These are phyloP conservation scores for Gnathonemus longibarbis DNA, from an alignment of 2,113 vertebrate species.

Conservation along the genomic window DNA sequence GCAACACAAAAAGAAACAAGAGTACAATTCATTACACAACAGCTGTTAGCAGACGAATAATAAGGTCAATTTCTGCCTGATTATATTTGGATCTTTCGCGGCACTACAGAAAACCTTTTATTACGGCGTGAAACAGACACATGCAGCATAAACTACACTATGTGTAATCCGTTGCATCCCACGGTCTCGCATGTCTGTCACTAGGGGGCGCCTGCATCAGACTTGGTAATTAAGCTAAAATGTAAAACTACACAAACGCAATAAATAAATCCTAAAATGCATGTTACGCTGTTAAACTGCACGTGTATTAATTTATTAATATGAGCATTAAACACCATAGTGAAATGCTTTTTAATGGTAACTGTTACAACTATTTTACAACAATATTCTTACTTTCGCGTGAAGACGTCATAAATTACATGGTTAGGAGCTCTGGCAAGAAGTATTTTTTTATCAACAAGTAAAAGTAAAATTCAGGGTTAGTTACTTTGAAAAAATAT, in stretches of 20 bases:
- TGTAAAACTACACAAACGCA: not conserved
- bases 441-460: not conserved
- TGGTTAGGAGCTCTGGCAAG: not conserved
- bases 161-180: not conserved
- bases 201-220: constrained; percentile 5
- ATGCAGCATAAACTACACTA: not conserved
- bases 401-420: not conserved
- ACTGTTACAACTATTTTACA: not conserved
- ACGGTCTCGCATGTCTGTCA: not conserved
- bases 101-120: not conserved
- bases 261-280: not conserved
- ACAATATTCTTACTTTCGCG: not conserved
- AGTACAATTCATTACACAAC: not conserved
- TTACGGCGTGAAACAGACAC: not conserved
- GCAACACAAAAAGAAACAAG: not conserved
- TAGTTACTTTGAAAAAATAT: not conserved
- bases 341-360: not conserved
- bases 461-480: not conserved
- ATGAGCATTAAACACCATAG: not conserved
- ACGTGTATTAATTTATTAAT: not conserved
- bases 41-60: not conserved
- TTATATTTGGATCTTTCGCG: not conserved
- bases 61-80: not conserved
- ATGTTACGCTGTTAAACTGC: not conserved
- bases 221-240: not conserved